Base-by-base conservation (phyloP, 2,888 invertebrate genomes). In the Peribatodes rhomboidaria region DNA sequence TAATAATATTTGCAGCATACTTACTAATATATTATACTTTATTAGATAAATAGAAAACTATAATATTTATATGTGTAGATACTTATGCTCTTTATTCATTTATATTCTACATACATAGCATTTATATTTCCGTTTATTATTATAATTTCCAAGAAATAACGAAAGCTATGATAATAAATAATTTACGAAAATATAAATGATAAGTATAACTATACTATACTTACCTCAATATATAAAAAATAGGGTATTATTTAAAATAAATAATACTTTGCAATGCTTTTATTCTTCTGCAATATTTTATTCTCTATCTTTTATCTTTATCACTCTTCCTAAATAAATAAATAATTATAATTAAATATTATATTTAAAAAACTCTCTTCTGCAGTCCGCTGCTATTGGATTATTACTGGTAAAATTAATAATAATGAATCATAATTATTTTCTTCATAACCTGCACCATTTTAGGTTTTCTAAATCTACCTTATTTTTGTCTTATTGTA, bases 351-450 rank as follows among this genome's bases (percentile, higher is more conserved):
- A 80, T 79, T 76, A 81, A 84, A 86, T 84, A 84, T 80, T 82
- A 81, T 82, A 80, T 78, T 78, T 81, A 80, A 83, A 79, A 79
- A 79, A 82, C 47, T 85, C 80, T 93, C 92, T 94, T 94, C 94
- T 94, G 94, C 95, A 96, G 96, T 95, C 95, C 89, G 95, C 95
- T 92, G 95, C 95, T 89, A 95, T 96, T 89, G 96, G 96, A 95
- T 94, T 95, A 88, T 94, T 96, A 93, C 95, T 96, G 96, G 96
- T 96, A 96, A 96, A 94, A 69, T 59, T 68, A 71, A 75, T 75
- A 73, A 78, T 80, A 75, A 77, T 73, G 76, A 70, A 78, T 81
- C 82, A 79, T 80, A 76, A 76, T 78, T 77, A 74, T 71, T 77
- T 76, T 53, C 56, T 60, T 76, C 80, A 79, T 77, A 72, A 74